Percentiles rank a stretch among this genome's conserved stretches.
phyloP scores from a whole-genome alignment of 2,797 vertebrate genomes.

The Hippopotamyrus pictus region DNA sequence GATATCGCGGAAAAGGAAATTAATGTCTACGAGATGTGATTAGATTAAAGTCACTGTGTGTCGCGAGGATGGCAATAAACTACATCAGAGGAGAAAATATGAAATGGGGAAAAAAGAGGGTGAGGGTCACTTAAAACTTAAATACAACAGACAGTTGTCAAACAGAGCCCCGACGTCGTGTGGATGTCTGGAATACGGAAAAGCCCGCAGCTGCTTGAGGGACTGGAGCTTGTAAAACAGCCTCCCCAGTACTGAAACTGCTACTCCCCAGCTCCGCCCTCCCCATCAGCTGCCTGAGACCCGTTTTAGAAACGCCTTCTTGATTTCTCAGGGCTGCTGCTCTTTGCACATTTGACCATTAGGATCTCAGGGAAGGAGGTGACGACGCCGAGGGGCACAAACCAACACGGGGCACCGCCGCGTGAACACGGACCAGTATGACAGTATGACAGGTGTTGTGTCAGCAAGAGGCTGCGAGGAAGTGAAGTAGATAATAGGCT shows the following conservation, averaged over 20 bases:
- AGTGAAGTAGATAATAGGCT: constrained; percentile 30
- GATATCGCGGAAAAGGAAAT: constrained; percentile 9
- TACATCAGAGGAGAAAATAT: background rate
- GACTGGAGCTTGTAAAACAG: background rate
- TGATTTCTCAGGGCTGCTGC: background rate
- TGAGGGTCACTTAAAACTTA: background rate
- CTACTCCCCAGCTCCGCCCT: background rate
- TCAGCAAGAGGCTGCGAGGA: constrained; percentile 3
- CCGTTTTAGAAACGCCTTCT: background rate
- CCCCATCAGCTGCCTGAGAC: background rate
- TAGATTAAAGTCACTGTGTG: background rate
- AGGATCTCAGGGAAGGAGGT: background rate
- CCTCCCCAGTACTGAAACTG: background rate
- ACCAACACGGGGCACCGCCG: background rate
- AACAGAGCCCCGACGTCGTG: background rate
- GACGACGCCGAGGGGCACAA: background rate
- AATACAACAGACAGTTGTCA: background rate
- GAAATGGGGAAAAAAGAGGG: background rate
- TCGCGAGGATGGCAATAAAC: background rate
- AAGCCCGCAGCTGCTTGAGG: background rate
- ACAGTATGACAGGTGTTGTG: constrained; percentile 9
- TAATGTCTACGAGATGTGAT: background rate
- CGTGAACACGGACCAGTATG: background rate
- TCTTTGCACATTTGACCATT: background rate
- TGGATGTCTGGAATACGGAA: background rate